phyloP scores from a whole-genome alignment of 2,113 vertebrate species.

The Coptodon bakossiorum region DNA sequence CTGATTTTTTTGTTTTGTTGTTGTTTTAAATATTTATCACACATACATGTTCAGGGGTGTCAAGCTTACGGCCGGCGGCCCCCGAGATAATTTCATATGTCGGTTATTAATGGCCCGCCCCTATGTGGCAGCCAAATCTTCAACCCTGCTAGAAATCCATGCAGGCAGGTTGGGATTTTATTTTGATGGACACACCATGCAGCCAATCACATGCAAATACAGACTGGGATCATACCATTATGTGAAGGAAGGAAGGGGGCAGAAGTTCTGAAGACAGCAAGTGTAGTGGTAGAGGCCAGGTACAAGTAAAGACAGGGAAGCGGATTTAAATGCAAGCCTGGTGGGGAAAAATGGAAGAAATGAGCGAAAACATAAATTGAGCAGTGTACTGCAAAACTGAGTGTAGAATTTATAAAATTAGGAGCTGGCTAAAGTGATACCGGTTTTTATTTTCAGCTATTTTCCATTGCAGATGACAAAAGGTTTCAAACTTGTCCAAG shows the following conservation, averaged over 20 bases:
- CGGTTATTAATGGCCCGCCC: accelerated
- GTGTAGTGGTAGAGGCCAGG: background rate
- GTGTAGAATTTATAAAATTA: background rate
- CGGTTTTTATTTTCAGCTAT: background rate
- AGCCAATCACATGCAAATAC: background rate
- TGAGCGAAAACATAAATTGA: background rate
- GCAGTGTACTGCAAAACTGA: background rate
- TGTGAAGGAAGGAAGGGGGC: background rate
- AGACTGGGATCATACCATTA: background rate
- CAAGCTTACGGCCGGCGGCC: background rate
- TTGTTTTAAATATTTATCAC: background rate
- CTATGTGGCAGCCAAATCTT: background rate
- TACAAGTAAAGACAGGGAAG: background rate
- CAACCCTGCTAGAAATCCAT: background rate
- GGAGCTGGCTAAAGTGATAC: background rate
- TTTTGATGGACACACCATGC: background rate
- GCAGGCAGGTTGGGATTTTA: background rate
- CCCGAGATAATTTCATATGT: background rate
- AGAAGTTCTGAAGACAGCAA: background rate
- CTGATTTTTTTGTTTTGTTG: background rate
- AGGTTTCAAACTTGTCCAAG: background rate
- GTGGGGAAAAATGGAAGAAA: background rate
- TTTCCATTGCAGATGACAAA: background rate
- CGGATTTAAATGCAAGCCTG: background rate
- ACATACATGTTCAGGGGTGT: background rate